These are phyloP conservation scores for Drosophila willistoni DNA, from an alignment of 1,140 invertebrate species.

Conservation along the genomic window DNA sequence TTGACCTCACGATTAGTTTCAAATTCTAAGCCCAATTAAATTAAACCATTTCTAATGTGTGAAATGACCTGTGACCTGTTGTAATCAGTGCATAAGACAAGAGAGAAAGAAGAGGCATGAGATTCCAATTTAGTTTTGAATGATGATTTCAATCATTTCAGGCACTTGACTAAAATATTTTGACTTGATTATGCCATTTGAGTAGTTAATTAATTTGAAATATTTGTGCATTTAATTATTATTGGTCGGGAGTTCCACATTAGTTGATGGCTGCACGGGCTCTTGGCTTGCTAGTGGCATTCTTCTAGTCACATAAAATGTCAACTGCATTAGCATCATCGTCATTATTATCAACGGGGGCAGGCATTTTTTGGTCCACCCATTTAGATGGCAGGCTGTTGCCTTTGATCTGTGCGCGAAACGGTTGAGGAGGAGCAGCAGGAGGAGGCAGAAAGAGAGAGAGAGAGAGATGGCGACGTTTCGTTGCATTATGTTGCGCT, in stretches of 20 bases:
- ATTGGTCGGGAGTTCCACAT: conserved; percentile 27
- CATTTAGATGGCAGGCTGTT: conserved; percentile 7
- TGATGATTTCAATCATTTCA: background rate
- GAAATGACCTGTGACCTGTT: too few relatives aligned
- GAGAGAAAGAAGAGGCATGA: too few relatives aligned
- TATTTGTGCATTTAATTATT: conserved; percentile 73
- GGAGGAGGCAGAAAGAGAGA: background rate
- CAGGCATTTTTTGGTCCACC: conserved; percentile 50
- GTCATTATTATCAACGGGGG: conserved; percentile 64
- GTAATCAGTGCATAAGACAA: too few relatives aligned
- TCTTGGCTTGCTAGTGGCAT: conserved; percentile 19
- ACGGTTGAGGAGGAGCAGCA: conserved; percentile 3
- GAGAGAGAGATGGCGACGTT: conserved; percentile 11
- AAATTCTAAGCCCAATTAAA: too few relatives aligned
- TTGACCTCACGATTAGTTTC: too few relatives aligned
- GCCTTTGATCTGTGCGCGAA: conserved; percentile 64
- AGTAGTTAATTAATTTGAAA: conserved; percentile 72
- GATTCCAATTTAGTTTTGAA: too few relatives aligned
- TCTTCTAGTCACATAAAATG: conserved; percentile 68
- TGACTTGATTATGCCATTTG: conserved; percentile 23
- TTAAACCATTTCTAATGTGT: too few relatives aligned
- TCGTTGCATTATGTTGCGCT: conserved; percentile 55
- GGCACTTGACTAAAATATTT: background rate
- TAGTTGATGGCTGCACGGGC: background rate
- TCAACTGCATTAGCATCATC: conserved; percentile 77